Conservation (phyloP, 2,113 vertebrate species). For the Nibea coibor region DNA sequence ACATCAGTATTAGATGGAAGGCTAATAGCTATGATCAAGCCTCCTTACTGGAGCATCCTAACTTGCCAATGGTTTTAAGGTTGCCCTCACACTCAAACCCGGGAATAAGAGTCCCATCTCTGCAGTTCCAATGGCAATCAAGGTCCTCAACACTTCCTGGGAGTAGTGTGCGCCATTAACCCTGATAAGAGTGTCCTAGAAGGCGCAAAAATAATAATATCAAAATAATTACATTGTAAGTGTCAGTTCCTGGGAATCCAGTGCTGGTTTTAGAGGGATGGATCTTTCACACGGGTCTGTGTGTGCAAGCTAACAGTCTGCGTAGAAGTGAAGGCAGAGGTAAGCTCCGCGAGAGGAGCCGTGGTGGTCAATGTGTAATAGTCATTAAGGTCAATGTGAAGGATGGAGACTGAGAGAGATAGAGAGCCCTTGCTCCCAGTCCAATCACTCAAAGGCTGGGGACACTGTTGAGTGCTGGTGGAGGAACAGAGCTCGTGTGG, state of each 20-base stretch:
- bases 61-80: slow-evolving; percentile 10
- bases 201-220: slow-evolving; percentile 55
- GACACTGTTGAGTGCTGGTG: slow-evolving; percentile 62
- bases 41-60: slow-evolving; percentile 28
- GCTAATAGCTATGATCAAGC: slow-evolving; percentile 27
- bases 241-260: slow-evolving; percentile 70
- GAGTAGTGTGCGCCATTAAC: slow-evolving; percentile 39
- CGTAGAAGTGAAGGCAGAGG: slow-evolving; percentile 77
- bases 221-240: slow-evolving; percentile 54
- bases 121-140: slow-evolving; percentile 50
- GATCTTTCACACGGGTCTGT: slow-evolving; percentile 46
- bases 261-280: slow-evolving; percentile 72
- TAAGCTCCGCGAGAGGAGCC: slow-evolving; percentile 50
- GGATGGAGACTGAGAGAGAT: slow-evolving; percentile 71
- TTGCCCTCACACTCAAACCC: slow-evolving; percentile 25
- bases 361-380: slow-evolving; percentile 65
- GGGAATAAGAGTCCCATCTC: slow-evolving; percentile 49
- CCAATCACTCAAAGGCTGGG: slow-evolving; percentile 65
- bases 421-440: slow-evolving; percentile 78
- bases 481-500: slow-evolving; percentile 60
- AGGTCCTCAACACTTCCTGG: slow-evolving; percentile 24
- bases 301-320: slow-evolving; percentile 79
- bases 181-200: slow-evolving; percentile 57
- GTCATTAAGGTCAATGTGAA: slow-evolving; percentile 75
- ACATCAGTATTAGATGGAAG: slow-evolving; percentile 25